A percentile compares a stretch with the other conserved stretches of the same genome.
Evolutionary conservation across 2,888 invertebrate species (phyloP).

Genomic region (Orchesella flavescens): DNA sequence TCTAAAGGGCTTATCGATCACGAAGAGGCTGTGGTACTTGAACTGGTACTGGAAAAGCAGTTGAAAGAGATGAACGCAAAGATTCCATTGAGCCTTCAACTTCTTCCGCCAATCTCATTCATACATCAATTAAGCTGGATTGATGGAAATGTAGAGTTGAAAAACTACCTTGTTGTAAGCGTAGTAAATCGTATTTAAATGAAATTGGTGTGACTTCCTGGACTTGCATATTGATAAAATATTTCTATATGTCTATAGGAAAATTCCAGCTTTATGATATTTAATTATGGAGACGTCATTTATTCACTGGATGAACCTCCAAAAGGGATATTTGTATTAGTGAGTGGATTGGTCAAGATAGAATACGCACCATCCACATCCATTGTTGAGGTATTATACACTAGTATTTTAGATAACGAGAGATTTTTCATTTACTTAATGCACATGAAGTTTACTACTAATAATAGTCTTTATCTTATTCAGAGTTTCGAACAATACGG

Average conservation of each 20-base stretch:
- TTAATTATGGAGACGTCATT: constrained; percentile 74
- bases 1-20: constrained; percentile 78
- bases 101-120: constrained; percentile 72
- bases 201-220: background rate
- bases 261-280: constrained; percentile 73
- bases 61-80: constrained; percentile 76
- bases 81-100: constrained; percentile 65
- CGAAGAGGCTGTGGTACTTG: constrained; percentile 77
- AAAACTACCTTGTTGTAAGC: constrained; percentile 73
- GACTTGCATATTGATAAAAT: too few relatives aligned
- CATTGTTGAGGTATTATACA: constrained; percentile 72
- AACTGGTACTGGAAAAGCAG: constrained; percentile 77
- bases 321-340: constrained; percentile 75
- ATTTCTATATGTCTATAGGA: too few relatives aligned
- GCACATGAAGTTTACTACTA: background rate
- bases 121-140: constrained; percentile 72
- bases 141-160: constrained; percentile 73
- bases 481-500: constrained; percentile 74
- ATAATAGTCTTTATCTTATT: constrained; percentile 65
- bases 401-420: too few relatives aligned
- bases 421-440: background rate
- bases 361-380: constrained; percentile 73
- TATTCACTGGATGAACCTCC: constrained; percentile 73
- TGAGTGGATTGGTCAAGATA: constrained; percentile 75
- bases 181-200: background rate